Evolutionary conservation across 2,113 vertebrate genomes (phyloP).

Genomic region (cattle (Bos taurus)): DNA sequence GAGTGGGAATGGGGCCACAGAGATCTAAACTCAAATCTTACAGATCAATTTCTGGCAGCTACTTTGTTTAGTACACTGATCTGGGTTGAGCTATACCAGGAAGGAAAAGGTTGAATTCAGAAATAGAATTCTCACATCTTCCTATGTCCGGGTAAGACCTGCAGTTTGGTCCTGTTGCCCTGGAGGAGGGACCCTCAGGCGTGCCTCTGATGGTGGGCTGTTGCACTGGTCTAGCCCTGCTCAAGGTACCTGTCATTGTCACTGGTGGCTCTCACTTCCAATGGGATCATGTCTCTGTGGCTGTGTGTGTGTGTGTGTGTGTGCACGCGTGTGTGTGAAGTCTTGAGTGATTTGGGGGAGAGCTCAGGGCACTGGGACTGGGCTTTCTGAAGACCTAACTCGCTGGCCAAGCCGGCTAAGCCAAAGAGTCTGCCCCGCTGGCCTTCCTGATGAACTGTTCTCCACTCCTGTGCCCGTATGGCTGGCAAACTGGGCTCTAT

Average conservation of each 20-base stretch:
- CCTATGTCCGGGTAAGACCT: not conserved
- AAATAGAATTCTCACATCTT: not conserved
- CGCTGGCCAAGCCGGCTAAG: not conserved
- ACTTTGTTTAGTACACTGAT: not conserved
- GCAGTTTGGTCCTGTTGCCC: not conserved
- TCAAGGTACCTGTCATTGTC: not conserved
- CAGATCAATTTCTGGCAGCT: not conserved
- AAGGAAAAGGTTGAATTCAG: not conserved
- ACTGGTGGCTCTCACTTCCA: not conserved
- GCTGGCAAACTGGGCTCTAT: not conserved
- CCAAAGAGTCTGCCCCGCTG: not conserved
- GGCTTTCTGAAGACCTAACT: not conserved
- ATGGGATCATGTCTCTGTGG: not conserved
- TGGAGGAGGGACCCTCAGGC: not conserved
- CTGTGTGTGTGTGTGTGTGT: not conserved
- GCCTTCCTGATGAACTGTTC: not conserved
- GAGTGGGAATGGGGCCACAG: not conserved
- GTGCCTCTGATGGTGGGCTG: fast-evolving
- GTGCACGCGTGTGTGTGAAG: not conserved
- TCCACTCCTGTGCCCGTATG: not conserved
- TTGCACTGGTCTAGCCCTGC: too few relatives aligned
- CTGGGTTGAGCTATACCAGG: not conserved
- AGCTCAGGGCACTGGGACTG: not conserved
- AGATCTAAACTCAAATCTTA: not conserved
- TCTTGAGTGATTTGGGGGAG: not conserved